Conservation (phyloP, 2,888 invertebrate genomes). For the Philopedon plagiatum region DNA sequence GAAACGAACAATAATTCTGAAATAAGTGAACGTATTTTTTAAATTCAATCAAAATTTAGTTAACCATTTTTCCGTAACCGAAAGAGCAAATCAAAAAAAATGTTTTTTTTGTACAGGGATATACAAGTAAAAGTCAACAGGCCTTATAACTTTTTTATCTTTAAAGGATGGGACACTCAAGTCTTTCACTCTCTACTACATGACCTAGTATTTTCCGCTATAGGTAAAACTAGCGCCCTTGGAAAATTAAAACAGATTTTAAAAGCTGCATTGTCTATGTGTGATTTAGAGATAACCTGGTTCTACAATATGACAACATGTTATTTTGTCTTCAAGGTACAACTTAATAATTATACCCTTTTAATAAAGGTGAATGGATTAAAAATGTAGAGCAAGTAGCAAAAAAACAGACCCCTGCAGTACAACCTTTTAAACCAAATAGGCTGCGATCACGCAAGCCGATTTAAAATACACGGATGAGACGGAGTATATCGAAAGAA, state of each 20-base stretch:
- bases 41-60: too few species aligned
- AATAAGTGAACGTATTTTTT: too few species aligned
- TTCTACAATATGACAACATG: neutral
- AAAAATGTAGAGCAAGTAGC: constrained; percentile 7
- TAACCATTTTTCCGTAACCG: too few species aligned
- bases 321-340: neutral
- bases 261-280: neutral
- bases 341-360: neutral
- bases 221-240: neutral
- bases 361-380: neutral
- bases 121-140: too few species aligned
- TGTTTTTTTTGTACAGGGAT: too few species aligned
- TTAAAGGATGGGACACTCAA: too few species aligned
- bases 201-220: neutral
- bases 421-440: neutral
- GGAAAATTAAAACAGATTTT: too few species aligned
- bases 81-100: too few species aligned
- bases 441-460: constrained; percentile 5
- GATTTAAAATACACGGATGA: neutral
- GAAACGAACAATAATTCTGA: too few species aligned
- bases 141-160: too few species aligned
- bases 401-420: neutral
- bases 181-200: neutral
- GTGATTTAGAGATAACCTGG: neutral
- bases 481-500: constrained; percentile 17